A percentile compares a stretch with the other conserved stretches of the same genome.
phyloP scores from a whole-genome alignment of 2,888 invertebrate genomes.

The Nomada fucata region DNA sequence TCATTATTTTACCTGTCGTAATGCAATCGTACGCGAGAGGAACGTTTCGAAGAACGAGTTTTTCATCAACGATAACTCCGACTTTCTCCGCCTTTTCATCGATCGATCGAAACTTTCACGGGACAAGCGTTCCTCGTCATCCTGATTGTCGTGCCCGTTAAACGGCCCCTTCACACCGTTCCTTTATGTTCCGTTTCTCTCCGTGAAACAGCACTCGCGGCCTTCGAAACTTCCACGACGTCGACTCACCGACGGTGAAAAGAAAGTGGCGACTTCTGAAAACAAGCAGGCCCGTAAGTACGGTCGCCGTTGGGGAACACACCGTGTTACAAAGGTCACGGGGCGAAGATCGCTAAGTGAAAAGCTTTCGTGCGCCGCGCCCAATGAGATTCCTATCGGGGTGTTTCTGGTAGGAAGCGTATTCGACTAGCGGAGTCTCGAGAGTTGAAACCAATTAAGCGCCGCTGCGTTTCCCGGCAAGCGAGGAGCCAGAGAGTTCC shows the following conservation, averaged over 20 bases:
- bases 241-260: neutral
- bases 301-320: neutral
- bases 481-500: constrained; percentile 52
- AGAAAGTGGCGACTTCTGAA: constrained; percentile 12
- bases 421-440: constrained; percentile 53
- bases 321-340: constrained; percentile 24
- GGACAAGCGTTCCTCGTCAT: constrained; percentile 1
- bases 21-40: no score
- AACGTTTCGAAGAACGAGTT: neutral
- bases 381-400: constrained; percentile 54
- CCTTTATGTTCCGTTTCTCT: neutral
- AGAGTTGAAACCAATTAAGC: constrained; percentile 70
- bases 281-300: constrained; percentile 25
- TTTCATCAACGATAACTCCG: neutral
- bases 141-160: neutral
- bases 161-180: constrained; percentile 5
- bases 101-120: constrained; percentile 22
- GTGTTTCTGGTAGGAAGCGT: constrained; percentile 52
- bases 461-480: constrained; percentile 65
- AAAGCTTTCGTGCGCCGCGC: constrained; percentile 36
- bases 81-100: constrained; percentile 4
- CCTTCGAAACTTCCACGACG: neutral
- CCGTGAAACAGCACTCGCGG: no score
- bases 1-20: no score
- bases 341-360: constrained; percentile 40